Conservation (phyloP, 2,797 vertebrate genomes). For the Bovichtus diacanthus region DNA sequence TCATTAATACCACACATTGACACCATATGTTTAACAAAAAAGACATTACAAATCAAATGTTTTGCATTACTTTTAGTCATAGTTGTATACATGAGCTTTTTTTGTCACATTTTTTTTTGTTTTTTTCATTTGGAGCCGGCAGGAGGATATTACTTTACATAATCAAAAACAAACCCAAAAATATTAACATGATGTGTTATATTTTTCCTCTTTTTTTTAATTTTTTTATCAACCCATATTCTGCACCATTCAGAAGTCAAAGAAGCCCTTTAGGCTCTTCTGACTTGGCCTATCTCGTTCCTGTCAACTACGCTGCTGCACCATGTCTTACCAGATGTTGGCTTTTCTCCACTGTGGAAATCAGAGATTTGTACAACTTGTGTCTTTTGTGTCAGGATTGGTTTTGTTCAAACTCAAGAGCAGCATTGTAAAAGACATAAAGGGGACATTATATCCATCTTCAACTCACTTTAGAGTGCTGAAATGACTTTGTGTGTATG, state of each 20-base stretch:
- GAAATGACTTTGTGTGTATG: background rate
- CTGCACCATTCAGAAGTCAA: slow-evolving; percentile 32
- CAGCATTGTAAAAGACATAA: slow-evolving; percentile 5
- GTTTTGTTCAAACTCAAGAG: slow-evolving; percentile 47
- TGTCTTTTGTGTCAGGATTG: slow-evolving; percentile 43
- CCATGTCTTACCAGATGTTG: slow-evolving; percentile 57
- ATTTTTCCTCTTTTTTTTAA: slow-evolving; percentile 33
- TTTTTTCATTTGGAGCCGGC: slow-evolving; percentile 7
- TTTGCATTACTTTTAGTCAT: background rate
- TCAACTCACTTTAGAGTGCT: slow-evolving; percentile 7
- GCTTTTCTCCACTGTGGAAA: slow-evolving; percentile 46
- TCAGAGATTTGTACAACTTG: slow-evolving; percentile 44
- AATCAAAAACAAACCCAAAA: slow-evolving; percentile 6
- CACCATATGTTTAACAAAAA: background rate
- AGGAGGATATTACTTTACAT: background rate
- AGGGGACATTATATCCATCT: slow-evolving; percentile 2
- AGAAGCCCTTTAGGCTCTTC: slow-evolving; percentile 48
- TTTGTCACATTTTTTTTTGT: too few species aligned
- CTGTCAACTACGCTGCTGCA: slow-evolving; percentile 54
- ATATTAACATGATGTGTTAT: slow-evolving; percentile 32
- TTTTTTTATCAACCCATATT: slow-evolving; percentile 17
- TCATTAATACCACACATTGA: background rate
- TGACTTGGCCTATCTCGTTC: slow-evolving; percentile 48
- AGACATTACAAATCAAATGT: background rate
- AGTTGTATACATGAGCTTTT: too few species aligned